Conservation (phyloP, 2,797 vertebrate genomes). For the Alfaro cultratus region DNA sequence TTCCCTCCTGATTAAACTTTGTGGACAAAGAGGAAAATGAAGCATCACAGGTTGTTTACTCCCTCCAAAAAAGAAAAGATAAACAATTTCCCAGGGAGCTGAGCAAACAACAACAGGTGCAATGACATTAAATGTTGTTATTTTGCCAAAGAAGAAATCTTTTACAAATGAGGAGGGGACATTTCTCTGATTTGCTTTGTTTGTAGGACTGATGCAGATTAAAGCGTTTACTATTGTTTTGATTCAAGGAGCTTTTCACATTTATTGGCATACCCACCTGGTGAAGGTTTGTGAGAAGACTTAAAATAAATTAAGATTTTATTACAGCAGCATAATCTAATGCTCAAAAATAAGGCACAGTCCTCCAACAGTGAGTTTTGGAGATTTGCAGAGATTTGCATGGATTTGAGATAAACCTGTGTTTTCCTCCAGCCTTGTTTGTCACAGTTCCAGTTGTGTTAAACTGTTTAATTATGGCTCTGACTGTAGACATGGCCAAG, state of each 20-base stretch:
- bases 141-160: slow-evolving; percentile 31
- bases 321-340: background rate
- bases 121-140: slow-evolving; percentile 23
- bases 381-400: background rate
- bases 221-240: slow-evolving; percentile 6
- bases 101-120: slow-evolving; percentile 57
- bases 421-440: background rate
- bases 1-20: slow-evolving; percentile 70
- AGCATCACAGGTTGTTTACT: slow-evolving; percentile 39
- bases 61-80: slow-evolving; percentile 20
- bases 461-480: background rate
- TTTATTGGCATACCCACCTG: background rate
- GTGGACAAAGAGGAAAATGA: slow-evolving; percentile 36
- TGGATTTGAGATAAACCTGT: background rate
- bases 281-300: background rate
- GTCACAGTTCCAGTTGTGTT: background rate
- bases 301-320: background rate
- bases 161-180: slow-evolving; percentile 20
- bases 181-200: slow-evolving; percentile 31
- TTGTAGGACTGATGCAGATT: background rate
- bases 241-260: no score
- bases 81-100: slow-evolving; percentile 46
- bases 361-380: background rate
- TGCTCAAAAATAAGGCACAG: background rate
- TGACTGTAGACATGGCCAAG: background rate